Evolutionary conservation across 2,113 vertebrate genomes (phyloP), one percentile per base, ranked within the genome.

Genomic region (Pluvianellus socialis): DNA sequence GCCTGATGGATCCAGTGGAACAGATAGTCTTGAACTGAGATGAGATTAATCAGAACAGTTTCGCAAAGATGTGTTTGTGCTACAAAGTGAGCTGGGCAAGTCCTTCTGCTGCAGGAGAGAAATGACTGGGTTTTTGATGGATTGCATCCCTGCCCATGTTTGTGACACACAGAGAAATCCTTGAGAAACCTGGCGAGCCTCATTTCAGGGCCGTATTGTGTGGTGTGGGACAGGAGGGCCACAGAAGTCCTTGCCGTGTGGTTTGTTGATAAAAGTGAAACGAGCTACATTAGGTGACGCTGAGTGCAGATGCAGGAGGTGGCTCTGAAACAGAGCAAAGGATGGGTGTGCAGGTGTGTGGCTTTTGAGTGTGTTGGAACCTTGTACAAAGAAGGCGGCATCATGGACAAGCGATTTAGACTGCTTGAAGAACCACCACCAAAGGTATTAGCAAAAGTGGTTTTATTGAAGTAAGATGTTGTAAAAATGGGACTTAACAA

Each of bases 381-480:
- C 15, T 92, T 52, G 40, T 26, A 66, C 63, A 77, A 76, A 38
- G 52, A 55, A 70, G 7, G 14, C 55, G 19, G 2, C 50, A 15
- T 50, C 0, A 0, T 5, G 5, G 52, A 26, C 0, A 1, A 47
- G 44, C 0, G 3, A 18, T 59, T 90, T 21, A 38, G 14, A 26
- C 1, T 2, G 0, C 58, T 55, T 55, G 76, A 73, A 86, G 38
- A 79, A 72, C 23, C 32, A n/a, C 38, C 2, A 1, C n/a, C 40
- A 50, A 75, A 82, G 7, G 9, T 47, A 26, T 35, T 8, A 14
- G 77, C 42, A 82, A 14, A 79, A 55, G 11, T 32, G 19, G 7
- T 38, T 89, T 89, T 73, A 56, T 12, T 73, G 33, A 89, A 72
- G 52, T 45, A 40, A 79, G n/a, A 15, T 55, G 13, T 27, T 71